A percentile compares a stretch with the other conserved stretches of the same genome.
phyloP scores from a whole-genome alignment of 2,888 invertebrate genomes.

The Arctia plantaginis region DNA sequence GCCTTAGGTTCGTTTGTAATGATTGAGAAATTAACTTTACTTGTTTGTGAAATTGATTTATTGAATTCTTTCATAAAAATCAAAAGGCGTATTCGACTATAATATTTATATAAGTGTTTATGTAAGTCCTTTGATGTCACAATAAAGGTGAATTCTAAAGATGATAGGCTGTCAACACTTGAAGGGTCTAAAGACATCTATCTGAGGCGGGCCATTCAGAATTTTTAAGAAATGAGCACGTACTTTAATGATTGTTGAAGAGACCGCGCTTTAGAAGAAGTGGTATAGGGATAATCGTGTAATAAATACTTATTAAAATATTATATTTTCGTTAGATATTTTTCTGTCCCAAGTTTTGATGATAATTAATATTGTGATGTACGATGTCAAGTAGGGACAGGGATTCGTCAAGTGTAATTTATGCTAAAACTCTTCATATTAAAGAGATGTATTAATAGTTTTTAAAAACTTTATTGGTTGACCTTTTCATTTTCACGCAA shows the following conservation, averaged over 20 bases:
- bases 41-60: not conserved
- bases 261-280: not conserved
- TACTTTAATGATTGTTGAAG: not conserved
- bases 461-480: not conserved
- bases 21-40: too few species aligned
- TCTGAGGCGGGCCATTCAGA: not conserved
- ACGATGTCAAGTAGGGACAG: not conserved
- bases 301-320: not conserved
- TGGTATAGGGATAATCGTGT: not conserved
- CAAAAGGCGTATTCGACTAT: not conserved
- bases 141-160: constrained; percentile 5
- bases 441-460: not conserved
- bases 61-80: not conserved
- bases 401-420: not conserved
- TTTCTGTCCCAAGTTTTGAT: not conserved
- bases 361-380: not conserved
- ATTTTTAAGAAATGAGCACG: not conserved
- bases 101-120: not conserved
- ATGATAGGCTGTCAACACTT: not conserved
- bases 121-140: not conserved
- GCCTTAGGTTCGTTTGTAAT: not conserved
- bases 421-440: not conserved
- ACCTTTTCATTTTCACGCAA: not conserved
- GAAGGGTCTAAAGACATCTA: not conserved
- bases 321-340: not conserved